Evolutionary conservation across 2,888 invertebrate species (phyloP).

Genomic region (Pocota personata): DNA sequence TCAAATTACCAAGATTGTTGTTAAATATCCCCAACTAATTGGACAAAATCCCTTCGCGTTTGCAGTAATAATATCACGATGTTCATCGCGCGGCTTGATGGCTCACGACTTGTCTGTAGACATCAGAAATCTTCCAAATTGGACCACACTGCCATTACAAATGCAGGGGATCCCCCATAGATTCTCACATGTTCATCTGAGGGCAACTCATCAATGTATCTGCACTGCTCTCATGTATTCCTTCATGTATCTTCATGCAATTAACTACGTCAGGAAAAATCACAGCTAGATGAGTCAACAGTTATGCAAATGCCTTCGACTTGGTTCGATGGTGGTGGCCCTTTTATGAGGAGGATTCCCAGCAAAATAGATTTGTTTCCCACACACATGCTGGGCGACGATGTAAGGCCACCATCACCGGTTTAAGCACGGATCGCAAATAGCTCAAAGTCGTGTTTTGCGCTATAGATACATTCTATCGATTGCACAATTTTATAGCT

Average conservation of each 20-base stretch:
- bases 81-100: slow-evolving; percentile 55
- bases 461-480: slow-evolving; percentile 55
- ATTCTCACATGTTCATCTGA: slow-evolving; percentile 33
- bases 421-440: slow-evolving; percentile 10
- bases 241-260: slow-evolving; percentile 33
- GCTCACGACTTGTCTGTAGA: slow-evolving; percentile 67
- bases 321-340: slow-evolving; percentile 33
- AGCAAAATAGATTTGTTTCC: slow-evolving; percentile 31
- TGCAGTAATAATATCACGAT: slow-evolving; percentile 61
- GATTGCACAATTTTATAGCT: slow-evolving; percentile 58
- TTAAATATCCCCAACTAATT: slow-evolving; percentile 60
- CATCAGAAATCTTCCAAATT: slow-evolving; percentile 44
- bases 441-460: slow-evolving; percentile 59
- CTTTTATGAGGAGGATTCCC: slow-evolving; percentile 47
- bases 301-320: slow-evolving; percentile 61
- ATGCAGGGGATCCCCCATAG: slow-evolving; percentile 14
- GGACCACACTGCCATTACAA: slow-evolving; percentile 43
- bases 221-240: neutral
- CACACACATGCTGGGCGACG: slow-evolving; percentile 19
- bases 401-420: slow-evolving; percentile 16
- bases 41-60: slow-evolving; percentile 62
- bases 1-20: slow-evolving; percentile 41
- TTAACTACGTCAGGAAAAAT: slow-evolving; percentile 54
- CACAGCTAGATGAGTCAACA: slow-evolving; percentile 65
- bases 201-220: slow-evolving; percentile 10